Evolutionary conservation across 2,113 vertebrate species (phyloP).

Genomic region (Morone saxatilis): DNA sequence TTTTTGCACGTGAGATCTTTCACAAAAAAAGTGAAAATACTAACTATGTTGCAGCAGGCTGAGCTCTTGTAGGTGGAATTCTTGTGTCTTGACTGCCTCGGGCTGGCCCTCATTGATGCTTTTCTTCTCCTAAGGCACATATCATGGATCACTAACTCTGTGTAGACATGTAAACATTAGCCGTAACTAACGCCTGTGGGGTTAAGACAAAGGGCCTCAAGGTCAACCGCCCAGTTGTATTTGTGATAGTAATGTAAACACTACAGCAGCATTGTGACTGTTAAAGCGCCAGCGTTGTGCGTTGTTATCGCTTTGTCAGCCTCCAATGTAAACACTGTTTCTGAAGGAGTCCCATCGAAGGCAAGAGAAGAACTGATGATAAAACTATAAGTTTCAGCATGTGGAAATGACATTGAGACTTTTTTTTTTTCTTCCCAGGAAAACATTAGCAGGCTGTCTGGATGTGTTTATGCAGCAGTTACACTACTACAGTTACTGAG

Average conservation of each 20-base stretch:
- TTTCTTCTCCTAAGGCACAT: not conserved
- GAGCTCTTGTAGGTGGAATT: too few relatives aligned
- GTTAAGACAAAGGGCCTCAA: slow-evolving; percentile 35
- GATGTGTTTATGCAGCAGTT: not conserved
- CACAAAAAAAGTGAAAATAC: not conserved
- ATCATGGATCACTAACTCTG: slow-evolving; percentile 3
- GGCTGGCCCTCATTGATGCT: not conserved
- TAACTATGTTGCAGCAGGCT: not conserved
- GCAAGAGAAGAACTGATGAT: not conserved
- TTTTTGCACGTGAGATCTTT: not conserved
- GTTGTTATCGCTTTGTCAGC: slow-evolving; percentile 21
- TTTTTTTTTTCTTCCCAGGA: not conserved
- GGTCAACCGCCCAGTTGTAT: slow-evolving; percentile 50
- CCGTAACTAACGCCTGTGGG: not conserved
- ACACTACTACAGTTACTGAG: not conserved
- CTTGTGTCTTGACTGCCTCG: not conserved
- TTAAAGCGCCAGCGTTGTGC: not conserved
- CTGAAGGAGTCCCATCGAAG: not conserved
- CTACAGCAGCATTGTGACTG: not conserved
- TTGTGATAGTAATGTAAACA: slow-evolving; percentile 54
- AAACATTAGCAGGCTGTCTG: not conserved
- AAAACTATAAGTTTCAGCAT: not conserved
- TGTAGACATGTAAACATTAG: slow-evolving; percentile 58
- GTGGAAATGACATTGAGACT: not conserved
- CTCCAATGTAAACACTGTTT: slow-evolving; percentile 29